Evolutionary conservation across 1,140 invertebrate genomes (phyloP).

Genomic region (Neodiprion fabricii): DNA sequence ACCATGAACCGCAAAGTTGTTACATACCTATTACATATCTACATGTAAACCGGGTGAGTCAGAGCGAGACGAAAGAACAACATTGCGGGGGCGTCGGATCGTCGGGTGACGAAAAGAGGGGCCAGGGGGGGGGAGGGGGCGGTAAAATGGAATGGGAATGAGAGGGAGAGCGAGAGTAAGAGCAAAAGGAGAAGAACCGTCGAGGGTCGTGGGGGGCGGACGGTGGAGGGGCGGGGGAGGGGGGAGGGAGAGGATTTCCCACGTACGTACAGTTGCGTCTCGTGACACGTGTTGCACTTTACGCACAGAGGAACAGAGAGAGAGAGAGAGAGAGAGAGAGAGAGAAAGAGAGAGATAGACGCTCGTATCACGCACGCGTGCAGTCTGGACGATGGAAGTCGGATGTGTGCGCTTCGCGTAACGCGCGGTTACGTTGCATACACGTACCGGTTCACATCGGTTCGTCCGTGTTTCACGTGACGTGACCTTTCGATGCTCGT

Average conservation of each 20-base stretch:
- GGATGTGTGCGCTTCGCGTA: not conserved
- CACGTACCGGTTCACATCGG: conserved; percentile 12
- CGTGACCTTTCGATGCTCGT: conserved; percentile 21
- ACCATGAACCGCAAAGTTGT: no score
- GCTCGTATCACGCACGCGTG: not conserved
- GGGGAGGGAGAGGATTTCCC: conserved; percentile 23
- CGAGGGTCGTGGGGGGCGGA: conserved; percentile 18
- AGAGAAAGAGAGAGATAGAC: not conserved
- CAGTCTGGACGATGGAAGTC: no score
- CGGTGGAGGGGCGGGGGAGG: conserved; percentile 24
- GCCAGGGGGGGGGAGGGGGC: not conserved
- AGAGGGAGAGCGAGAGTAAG: conserved; percentile 17
- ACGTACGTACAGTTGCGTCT: conserved; percentile 26
- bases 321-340: not conserved
- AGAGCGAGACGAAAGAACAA: conserved; percentile 1
- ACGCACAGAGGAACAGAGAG: not conserved
- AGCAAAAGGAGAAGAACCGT: conserved; percentile 15
- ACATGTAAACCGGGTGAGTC: not conserved
- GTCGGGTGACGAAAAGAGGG: no score
- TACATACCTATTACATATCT: no score
- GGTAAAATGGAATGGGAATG: not conserved
- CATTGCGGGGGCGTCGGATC: conserved; percentile 5
- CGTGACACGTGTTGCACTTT: conserved; percentile 26
- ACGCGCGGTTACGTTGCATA: not conserved
- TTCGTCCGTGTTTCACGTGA: conserved; percentile 19